phyloP scores from a whole-genome alignment of 2,113 vertebrate genomes.

The Nothobranchius kuhntae region DNA sequence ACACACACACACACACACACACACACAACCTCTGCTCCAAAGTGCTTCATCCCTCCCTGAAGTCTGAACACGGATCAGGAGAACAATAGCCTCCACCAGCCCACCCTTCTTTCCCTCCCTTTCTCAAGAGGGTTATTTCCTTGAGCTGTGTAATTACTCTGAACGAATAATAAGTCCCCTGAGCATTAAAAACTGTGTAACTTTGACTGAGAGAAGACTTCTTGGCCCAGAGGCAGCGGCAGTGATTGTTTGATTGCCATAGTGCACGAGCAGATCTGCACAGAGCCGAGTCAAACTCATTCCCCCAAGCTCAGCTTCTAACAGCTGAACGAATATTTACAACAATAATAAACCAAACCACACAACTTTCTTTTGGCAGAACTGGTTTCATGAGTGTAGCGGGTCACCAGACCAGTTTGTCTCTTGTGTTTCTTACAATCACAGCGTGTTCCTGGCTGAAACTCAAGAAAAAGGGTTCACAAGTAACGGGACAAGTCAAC shows the following conservation, averaged over 20 bases:
- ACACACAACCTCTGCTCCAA: constrained; percentile 9
- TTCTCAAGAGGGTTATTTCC: constrained; percentile 55
- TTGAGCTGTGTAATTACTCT: constrained; percentile 41
- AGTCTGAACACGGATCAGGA: constrained; percentile 38
- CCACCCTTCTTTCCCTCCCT: constrained; percentile 32
- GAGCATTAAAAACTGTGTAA: constrained; percentile 33
- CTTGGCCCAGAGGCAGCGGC: constrained; percentile 23
- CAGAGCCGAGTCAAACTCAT: background rate
- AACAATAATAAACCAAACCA: background rate
- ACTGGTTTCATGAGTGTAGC: background rate
- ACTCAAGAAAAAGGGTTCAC: background rate
- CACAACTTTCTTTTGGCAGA: background rate
- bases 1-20: constrained; percentile 12
- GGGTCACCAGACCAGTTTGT: background rate
- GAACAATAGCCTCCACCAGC: constrained; percentile 60
- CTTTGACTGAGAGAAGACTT: constrained; percentile 32
- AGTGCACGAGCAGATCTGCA: constrained; percentile 1
- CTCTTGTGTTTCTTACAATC: background rate
- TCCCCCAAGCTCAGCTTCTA: background rate
- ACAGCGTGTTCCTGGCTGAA: background rate
- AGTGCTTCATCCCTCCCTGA: constrained; percentile 35
- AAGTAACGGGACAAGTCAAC: constrained; percentile 10
- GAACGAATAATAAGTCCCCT: constrained; percentile 53
- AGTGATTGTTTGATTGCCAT: constrained; percentile 28
- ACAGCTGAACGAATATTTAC: background rate